Conservation (phyloP, 2,113 vertebrate genomes). For the Athene noctua region DNA sequence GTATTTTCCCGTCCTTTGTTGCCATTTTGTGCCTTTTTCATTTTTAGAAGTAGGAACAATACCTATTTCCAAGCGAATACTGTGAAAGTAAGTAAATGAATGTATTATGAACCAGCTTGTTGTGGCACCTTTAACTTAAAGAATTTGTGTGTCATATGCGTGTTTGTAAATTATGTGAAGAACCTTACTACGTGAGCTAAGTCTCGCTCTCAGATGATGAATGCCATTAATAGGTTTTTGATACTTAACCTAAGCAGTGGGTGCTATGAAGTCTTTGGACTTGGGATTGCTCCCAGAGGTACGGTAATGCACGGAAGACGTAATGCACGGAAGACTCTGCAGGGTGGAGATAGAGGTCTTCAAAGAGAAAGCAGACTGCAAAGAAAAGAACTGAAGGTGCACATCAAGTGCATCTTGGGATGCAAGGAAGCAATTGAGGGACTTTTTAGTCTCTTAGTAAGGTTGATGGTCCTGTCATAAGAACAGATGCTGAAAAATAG, state of each 20-base stretch:
- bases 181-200: accelerated
- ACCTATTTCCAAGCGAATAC: neutral
- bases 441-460: neutral
- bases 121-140: neutral
- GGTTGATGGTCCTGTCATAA: neutral
- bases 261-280: neutral
- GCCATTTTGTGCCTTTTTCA: neutral
- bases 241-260: neutral
- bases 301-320: too few relatives aligned
- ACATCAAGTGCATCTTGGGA: accelerated
- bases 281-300: neutral
- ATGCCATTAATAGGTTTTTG: neutral
- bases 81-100: neutral
- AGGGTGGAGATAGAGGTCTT: neutral
- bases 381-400: neutral
- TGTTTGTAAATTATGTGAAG: neutral
- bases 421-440: neutral
- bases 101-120: neutral
- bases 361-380: neutral
- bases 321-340: too few relatives aligned
- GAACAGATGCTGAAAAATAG: neutral
- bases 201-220: accelerated
- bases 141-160: accelerated
- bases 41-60: neutral
- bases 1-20: neutral